A percentile compares a stretch with the other conserved stretches of the same genome.
These are phyloP conservation scores for Pseudorectes ferrugineus DNA, from an alignment of 2,113 vertebrate genomes.

Conservation along the genomic window DNA sequence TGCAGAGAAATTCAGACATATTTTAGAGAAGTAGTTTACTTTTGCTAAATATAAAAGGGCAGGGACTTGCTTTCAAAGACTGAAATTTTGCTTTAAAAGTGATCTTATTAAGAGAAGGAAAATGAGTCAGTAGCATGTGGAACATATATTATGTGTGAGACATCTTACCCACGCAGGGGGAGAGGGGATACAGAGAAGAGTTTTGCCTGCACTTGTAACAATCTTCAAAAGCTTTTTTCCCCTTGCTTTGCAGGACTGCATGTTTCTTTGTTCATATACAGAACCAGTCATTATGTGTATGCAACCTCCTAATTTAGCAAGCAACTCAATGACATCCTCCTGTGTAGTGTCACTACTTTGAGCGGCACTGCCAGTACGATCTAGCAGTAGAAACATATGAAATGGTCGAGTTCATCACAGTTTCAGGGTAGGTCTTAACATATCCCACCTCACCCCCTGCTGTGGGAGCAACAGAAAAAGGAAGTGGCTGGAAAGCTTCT, in stretches of 20 bases:
- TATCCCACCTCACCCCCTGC: neutral
- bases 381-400: neutral
- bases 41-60: neutral
- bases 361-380: neutral
- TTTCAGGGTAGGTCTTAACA: neutral
- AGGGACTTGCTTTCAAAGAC: neutral
- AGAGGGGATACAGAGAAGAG: neutral
- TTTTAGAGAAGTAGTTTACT: slow-evolving; percentile 41
- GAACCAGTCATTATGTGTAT: neutral
- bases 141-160: neutral
- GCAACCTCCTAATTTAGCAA: neutral
- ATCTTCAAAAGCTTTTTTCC: neutral
- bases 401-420: neutral
- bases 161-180: neutral
- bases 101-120: slow-evolving; percentile 34
- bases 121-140: slow-evolving; percentile 38
- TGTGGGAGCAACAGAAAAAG: neutral
- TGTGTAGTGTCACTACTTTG: neutral
- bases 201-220: neutral
- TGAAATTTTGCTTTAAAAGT: slow-evolving; percentile 18
- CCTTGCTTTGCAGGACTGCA: neutral
- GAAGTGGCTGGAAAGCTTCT: neutral
- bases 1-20: slow-evolving; percentile 38
- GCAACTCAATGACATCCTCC: neutral
- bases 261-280: neutral